Evolutionary conservation across 2,888 invertebrate species (phyloP).

Genomic region (Omphaloscelis lunosa): DNA sequence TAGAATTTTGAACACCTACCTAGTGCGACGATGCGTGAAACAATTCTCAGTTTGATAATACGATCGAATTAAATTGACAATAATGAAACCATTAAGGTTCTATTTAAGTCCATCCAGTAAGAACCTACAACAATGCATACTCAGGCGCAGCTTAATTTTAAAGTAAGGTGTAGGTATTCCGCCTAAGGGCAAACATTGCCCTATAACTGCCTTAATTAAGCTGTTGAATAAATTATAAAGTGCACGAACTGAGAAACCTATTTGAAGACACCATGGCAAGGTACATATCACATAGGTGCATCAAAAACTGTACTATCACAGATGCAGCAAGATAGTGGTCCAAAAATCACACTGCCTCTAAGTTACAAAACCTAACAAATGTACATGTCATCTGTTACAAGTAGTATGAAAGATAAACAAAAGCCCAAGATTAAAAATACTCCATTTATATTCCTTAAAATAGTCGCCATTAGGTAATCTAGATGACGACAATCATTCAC

Average conservation of each 20-base stretch:
- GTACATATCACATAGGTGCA: neutral
- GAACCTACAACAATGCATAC: neutral
- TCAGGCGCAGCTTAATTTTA: neutral
- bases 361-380: neutral
- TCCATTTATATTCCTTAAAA: neutral
- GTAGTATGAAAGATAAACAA: neutral
- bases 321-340: neutral
- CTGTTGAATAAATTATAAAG: constrained; percentile 3
- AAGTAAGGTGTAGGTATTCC: neutral
- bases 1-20: no score
- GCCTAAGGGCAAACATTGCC: neutral
- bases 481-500: neutral
- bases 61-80: neutral
- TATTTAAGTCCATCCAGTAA: neutral
- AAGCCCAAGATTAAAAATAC: neutral
- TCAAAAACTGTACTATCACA: neutral
- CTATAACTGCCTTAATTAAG: neutral
- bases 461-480: neutral
- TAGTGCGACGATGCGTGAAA: neutral
- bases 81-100: neutral
- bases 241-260: no score
- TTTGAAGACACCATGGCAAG: constrained; percentile 9
- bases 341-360: neutral
- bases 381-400: neutral
- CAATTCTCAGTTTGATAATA: neutral